A percentile compares a stretch with the other conserved stretches of the same genome.
Conservation (phyloP, 2,113 vertebrate genomes). For the Macrotus californicus region DNA sequence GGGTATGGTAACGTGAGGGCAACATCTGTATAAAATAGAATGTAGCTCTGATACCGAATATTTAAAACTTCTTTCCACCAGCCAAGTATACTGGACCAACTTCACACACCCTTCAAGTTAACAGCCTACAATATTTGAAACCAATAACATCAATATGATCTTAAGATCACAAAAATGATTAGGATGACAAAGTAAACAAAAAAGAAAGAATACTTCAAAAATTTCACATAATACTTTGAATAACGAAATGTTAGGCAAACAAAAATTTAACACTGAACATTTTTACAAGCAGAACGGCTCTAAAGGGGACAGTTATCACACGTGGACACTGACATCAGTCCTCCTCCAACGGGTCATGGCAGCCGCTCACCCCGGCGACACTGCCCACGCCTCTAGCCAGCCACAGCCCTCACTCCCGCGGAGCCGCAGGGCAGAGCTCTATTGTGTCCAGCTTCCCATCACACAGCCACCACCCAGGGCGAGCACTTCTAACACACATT, state of each 20-base stretch:
- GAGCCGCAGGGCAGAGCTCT: neutral
- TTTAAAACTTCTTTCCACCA: neutral
- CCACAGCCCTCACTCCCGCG: neutral
- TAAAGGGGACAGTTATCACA: neutral
- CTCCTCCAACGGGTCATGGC: neutral
- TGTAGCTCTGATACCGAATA: neutral
- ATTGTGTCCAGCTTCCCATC: neutral
- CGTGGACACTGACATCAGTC: neutral
- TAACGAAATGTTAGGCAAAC: neutral
- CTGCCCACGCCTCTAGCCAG: neutral
- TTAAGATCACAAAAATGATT: neutral
- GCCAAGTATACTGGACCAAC: neutral
- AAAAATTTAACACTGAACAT: neutral
- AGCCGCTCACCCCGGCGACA: neutral
- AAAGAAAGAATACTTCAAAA: neutral
- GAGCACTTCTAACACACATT: neutral
- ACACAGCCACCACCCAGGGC: neutral
- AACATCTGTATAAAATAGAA: neutral
- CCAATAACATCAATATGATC: neutral
- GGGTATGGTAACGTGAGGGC: neutral
- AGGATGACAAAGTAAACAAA: neutral
- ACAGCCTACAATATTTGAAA: neutral
- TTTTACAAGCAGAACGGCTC: neutral
- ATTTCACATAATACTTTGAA: neutral
- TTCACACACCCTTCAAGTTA: neutral